Base-by-base conservation (phyloP, 2,888 invertebrate genomes). In the Temnothorax ravouxi region DNA sequence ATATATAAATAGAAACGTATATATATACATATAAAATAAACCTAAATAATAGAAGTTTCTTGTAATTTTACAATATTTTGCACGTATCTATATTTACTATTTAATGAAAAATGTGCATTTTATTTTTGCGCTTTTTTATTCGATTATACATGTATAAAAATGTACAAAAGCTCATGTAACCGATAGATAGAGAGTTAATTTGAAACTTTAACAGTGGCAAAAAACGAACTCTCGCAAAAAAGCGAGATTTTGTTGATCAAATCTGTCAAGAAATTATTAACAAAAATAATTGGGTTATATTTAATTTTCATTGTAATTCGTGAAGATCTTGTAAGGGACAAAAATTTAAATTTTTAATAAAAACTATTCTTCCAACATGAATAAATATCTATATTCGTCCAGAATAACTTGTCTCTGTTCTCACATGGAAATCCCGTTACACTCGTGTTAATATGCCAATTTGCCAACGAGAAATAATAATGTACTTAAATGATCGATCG, bases 401-500 rank as follows among this genome's bases (percentile, higher is more conserved):
- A 34, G 8, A 54, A 38, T 34, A 38, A 71, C n/a, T 29, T 3
- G 11, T 6, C 34, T 34, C 34, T 5, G 6, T 38, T 71, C 8
- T 52, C 38, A 59, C 13, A 54, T 9, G 3, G 13, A 61, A 18
- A 61, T 61, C 11, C 3, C 13, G 1, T 34, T 3, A 8, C 2
- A 21, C 21, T 47, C 11, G n/a, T 15, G n/a, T 59, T 38, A 29
- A 75, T 15, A 61, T 21, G n/a, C 21, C 11, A 34, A 62, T 62
- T 38, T 34, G 1, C n/a, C 25, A 50, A 9, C 4, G n/a, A 25
- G n/a, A 67, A 13, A 18, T 67, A 41, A 41, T 54, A 41, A 67
- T 62, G 5, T 64, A 21, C 9, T 54, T 41, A 18, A 41, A n/a
- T 4, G 38, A 77, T 67, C 41, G 41, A 77, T 77, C 38, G n/a